Base-by-base conservation (phyloP, 2,113 vertebrate genomes). In the Ahaetulla prasina region DNA sequence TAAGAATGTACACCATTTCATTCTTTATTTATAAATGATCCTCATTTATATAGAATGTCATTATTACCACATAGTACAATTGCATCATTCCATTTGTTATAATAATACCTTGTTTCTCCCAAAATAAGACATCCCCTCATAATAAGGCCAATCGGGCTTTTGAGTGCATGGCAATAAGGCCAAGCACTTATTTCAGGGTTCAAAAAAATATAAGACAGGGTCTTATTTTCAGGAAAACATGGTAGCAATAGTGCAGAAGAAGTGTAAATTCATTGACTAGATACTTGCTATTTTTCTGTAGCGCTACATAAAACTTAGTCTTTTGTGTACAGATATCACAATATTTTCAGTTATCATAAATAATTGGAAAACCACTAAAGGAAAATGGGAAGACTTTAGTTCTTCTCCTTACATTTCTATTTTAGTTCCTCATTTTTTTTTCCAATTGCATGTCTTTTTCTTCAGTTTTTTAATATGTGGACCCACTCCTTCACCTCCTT, bases 11-110 rank as follows among this genome's bases (percentile, higher is more conserved):
- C 25, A 80, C 18, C 1, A 25, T 23, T 80, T 54, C 84, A 27
- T 43, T 94, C 22, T 39, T 96, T 84, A 22, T 93, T 95, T 92
- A 94, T 20, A 85, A 89, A 90, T 95, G 63, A 57, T 52, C 39
- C 35, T 93, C 50, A 49, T 95, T 94, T 89, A 39, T 57, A 88
- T 35, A 89, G 18, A 54, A 60, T 84, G 2, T 87, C 47, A 10
- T 2, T 49, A 43, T 45, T 87, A 52, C 49, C 68, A 92, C 92
- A 92, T 89, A 89, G 84, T 27, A 35, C 87, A 85, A 25, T 88
- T 89, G 10, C 54, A 85, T 49, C 27, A 84, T 54, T 80, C 35
- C 5, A 49, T 18, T 45, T 88, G 35, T 85, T 8, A 14, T 25
- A 55, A 30, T 85, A 90, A 52, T 89, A 47, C 45, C n/a, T n/a